These are phyloP conservation scores for Xiphorhynchus elegans DNA, from an alignment of 2,113 vertebrate genomes.

Conservation along the genomic window DNA sequence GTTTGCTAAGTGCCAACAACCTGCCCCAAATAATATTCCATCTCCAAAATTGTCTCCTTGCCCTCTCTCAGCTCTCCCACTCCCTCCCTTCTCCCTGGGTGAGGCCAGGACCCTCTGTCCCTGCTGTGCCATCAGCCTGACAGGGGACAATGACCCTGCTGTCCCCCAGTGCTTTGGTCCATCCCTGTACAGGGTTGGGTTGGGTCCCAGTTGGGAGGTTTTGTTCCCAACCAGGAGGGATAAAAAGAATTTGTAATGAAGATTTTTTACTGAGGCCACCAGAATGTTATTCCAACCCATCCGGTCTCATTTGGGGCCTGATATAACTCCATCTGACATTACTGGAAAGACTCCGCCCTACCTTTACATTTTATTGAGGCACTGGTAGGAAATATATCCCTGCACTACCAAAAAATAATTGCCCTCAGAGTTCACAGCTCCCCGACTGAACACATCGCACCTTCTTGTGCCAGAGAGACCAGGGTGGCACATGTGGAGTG, in stretches of 20 bases:
- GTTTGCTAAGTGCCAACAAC: too few relatives aligned
- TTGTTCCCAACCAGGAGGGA: neutral
- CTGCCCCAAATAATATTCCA: neutral
- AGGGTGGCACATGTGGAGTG: neutral
- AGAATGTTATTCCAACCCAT: neutral
- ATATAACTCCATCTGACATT: neutral
- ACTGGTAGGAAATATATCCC: neutral
- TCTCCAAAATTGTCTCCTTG: fast-evolving
- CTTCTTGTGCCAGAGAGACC: neutral
- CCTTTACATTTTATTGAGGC: neutral
- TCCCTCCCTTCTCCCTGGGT: neutral
- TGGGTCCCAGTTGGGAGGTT: neutral
- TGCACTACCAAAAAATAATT: neutral
- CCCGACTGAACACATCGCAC: neutral
- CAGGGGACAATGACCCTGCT: neutral
- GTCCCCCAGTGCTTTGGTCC: neutral
- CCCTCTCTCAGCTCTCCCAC: neutral
- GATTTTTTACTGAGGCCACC: neutral
- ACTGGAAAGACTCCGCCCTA: neutral
- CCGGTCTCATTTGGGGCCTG: neutral
- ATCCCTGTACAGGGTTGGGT: neutral
- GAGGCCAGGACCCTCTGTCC: neutral
- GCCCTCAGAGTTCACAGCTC: neutral
- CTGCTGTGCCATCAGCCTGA: too few relatives aligned
- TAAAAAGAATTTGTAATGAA: neutral